A percentile compares a stretch with the other conserved stretches of the same genome.
phyloP scores from a whole-genome alignment of 2,888 invertebrate genomes.

The Dryococelus australis region DNA sequence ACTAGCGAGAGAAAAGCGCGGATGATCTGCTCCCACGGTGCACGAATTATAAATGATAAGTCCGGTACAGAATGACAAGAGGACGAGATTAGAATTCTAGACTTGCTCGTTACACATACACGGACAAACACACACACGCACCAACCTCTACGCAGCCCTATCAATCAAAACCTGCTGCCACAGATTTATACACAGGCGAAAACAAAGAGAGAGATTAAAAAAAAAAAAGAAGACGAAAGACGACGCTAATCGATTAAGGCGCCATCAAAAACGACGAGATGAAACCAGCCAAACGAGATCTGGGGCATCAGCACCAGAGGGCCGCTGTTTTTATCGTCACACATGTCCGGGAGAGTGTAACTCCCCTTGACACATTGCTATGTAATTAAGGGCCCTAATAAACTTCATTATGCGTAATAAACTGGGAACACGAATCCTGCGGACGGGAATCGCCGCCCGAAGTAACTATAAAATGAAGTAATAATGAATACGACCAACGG shows the following conservation, averaged over 20 bases:
- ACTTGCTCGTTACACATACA: not conserved
- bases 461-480: constrained; percentile 10
- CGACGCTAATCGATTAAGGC: not conserved
- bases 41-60: not conserved
- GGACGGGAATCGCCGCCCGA: not conserved
- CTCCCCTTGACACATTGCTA: constrained; percentile 10
- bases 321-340: not conserved
- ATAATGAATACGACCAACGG: not conserved
- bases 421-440: constrained; percentile 9
- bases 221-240: not conserved
- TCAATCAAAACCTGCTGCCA: not conserved
- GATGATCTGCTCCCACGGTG: not conserved
- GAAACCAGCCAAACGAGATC: constrained; percentile 2
- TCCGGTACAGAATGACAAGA: not conserved
- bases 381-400: constrained; percentile 25
- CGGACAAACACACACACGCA: no score
- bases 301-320: not conserved
- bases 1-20: no score
- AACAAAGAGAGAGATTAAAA: not conserved
- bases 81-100: not conserved
- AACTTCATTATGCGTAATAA: constrained; percentile 28
- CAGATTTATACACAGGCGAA: not conserved
- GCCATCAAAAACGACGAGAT: not conserved
- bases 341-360: not conserved
- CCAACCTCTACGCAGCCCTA: no score